Percentiles rank a stretch among this genome's conserved stretches.
These are phyloP conservation scores for Delichon dasypus DNA, from an alignment of 2,797 vertebrate species.

Conservation along the genomic window DNA sequence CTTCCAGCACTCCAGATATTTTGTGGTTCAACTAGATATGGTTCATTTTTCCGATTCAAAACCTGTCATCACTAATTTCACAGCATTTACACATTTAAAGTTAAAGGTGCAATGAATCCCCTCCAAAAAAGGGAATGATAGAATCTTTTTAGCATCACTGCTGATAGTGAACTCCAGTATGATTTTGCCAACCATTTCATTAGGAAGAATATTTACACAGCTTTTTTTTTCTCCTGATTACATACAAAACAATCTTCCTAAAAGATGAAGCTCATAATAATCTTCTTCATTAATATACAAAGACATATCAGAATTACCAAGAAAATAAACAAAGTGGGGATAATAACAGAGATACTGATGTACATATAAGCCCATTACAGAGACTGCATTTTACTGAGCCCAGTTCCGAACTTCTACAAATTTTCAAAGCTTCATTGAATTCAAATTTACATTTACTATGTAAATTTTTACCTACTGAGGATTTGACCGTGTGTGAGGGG, in stretches of 20 bases:
- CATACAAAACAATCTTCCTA: conserved; percentile 20
- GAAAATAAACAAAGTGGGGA: conserved; percentile 25
- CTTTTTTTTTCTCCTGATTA: neutral
- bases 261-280: conserved; percentile 37
- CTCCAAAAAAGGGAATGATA: neutral
- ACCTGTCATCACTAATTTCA: neutral
- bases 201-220: neutral
- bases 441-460: neutral
- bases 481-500: accelerated
- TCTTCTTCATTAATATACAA: conserved; percentile 34
- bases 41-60: neutral
- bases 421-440: neutral
- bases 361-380: neutral
- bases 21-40: neutral
- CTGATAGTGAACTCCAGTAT: conserved; percentile 13
- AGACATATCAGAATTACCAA: conserved; percentile 8
- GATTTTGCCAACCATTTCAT: conserved; percentile 1
- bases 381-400: neutral
- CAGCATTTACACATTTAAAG: neutral
- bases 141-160: neutral
- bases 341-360: neutral
- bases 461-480: neutral
- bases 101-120: neutral
- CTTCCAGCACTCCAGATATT: neutral
- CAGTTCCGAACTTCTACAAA: neutral